Conservation (phyloP, 2,113 vertebrate genomes). For the Puntigrus tetrazona region DNA sequence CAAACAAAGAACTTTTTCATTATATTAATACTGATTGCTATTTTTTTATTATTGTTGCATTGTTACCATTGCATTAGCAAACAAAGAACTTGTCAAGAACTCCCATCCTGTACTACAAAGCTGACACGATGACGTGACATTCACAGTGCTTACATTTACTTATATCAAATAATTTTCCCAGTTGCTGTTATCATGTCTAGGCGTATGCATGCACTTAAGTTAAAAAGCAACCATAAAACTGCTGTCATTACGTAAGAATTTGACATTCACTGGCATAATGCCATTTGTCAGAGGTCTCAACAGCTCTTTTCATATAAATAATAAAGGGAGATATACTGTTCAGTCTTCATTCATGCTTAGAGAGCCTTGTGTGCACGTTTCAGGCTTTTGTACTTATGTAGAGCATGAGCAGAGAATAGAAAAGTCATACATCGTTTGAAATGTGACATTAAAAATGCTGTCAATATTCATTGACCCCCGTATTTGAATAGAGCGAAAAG, state of each 20-base stretch:
- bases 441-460: slow-evolving; percentile 16
- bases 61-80: background rate
- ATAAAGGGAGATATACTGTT: background rate
- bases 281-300: background rate
- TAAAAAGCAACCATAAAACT: background rate
- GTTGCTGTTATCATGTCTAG: background rate
- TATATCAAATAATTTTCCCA: background rate
- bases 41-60: background rate
- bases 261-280: background rate
- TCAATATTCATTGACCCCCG: slow-evolving; percentile 37
- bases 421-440: slow-evolving; percentile 3
- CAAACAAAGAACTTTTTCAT: background rate
- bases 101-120: background rate
- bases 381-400: slow-evolving; percentile 1
- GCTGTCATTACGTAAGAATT: background rate
- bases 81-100: background rate
- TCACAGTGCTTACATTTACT: background rate
- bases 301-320: background rate
- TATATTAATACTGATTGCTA: too few relatives aligned
- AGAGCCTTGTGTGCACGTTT: background rate
- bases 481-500: slow-evolving; percentile 12
- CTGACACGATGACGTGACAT: background rate
- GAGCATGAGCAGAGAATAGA: background rate
- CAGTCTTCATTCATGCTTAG: background rate
- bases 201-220: background rate